Conservation (phyloP, 2,113 vertebrate species). For the Colinus virginianus region DNA sequence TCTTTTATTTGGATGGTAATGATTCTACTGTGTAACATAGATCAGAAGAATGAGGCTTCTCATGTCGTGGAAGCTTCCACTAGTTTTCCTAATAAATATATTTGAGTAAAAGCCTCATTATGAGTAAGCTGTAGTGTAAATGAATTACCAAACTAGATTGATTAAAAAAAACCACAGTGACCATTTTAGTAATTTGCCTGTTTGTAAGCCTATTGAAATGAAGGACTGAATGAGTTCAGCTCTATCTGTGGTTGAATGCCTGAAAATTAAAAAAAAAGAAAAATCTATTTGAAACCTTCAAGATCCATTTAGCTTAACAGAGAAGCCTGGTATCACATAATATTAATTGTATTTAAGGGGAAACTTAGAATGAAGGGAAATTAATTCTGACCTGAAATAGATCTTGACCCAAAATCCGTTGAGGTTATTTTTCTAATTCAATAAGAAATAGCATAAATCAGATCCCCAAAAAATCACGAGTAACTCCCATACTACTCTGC, state of each 20-base stretch:
- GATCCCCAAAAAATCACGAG: not conserved
- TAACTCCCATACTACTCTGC: not conserved
- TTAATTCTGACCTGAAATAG: not conserved
- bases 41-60: conserved; percentile 32
- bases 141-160: conserved; percentile 27
- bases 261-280: conserved; percentile 12
- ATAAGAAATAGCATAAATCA: not conserved
- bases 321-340: not conserved
- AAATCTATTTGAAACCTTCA: conserved; percentile 13
- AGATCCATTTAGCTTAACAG: not conserved
- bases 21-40: conserved; percentile 5
- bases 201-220: conserved; percentile 37
- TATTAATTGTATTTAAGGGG: conserved; percentile 19
- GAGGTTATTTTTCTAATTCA: conserved; percentile 12
- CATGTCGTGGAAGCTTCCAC: conserved; percentile 16
- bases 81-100: conserved; percentile 48
- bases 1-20: conserved; percentile 22
- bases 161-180: not conserved
- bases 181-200: conserved; percentile 32
- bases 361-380: conserved; percentile 20
- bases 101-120: conserved; percentile 28
- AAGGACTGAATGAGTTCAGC: conserved; percentile 14
- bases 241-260: conserved; percentile 7
- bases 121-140: conserved; percentile 12
- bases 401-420: conserved; percentile 29